Evolutionary conservation across 2,888 invertebrate genomes (phyloP).

Genomic region (Caenorhabditis zanzibari): DNA sequence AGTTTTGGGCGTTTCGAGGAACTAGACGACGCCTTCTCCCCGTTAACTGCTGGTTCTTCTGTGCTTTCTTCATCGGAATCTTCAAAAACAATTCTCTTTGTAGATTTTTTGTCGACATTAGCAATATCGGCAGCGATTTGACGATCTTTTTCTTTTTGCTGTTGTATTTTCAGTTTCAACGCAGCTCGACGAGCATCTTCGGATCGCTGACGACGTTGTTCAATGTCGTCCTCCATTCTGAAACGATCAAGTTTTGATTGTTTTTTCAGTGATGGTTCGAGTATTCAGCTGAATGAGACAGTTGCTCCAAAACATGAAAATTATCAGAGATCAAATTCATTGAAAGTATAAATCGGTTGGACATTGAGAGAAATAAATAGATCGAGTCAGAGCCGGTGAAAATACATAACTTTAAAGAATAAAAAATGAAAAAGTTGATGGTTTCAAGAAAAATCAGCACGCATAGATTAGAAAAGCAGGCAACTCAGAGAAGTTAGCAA

Average conservation of each 20-base stretch:
- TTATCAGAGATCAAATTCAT: slow-evolving; percentile 18
- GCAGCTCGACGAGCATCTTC: slow-evolving; percentile 65
- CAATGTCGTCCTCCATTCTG: slow-evolving; percentile 26
- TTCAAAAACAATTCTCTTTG: slow-evolving; percentile 70
- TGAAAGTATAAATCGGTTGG: neutral
- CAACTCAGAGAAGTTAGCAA: neutral
- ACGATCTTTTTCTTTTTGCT: slow-evolving; percentile 56
- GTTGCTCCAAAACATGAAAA: neutral
- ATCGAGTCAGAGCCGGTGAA: neutral
- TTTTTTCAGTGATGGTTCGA: neutral
- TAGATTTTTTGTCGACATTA: slow-evolving; percentile 62
- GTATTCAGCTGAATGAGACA: neutral
- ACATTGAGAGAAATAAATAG: neutral
- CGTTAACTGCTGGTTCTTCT: neutral
- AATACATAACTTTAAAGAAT: neutral
- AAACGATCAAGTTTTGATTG: neutral
- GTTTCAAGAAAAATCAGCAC: neutral
- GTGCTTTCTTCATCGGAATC: slow-evolving; percentile 68
- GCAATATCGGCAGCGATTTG: slow-evolving; percentile 57
- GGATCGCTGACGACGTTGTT: slow-evolving; percentile 56
- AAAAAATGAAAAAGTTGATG: neutral
- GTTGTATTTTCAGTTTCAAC: slow-evolving; percentile 51
- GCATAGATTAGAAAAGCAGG: neutral
- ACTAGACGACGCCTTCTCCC: slow-evolving; percentile 27
- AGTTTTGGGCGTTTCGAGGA: slow-evolving; percentile 33